phyloP scores from a whole-genome alignment of 2,888 invertebrate species.

The Lithophane semibrunnea region DNA sequence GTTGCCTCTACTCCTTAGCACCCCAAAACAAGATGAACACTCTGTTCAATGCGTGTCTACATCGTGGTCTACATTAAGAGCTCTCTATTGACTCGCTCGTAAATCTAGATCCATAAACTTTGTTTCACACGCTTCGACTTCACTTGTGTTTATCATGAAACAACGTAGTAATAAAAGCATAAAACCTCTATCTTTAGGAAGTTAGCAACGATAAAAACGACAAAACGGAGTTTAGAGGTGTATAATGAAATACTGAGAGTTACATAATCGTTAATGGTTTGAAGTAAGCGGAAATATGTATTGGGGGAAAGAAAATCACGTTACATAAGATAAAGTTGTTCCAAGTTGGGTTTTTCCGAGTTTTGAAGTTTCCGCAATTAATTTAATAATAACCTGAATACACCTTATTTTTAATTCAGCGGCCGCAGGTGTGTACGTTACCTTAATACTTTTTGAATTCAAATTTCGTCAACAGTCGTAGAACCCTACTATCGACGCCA shows the following conservation, averaged over 20 bases:
- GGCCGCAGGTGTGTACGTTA: background rate
- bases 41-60: constrained; percentile 45
- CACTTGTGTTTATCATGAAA: constrained; percentile 47
- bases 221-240: constrained; percentile 31
- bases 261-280: constrained; percentile 30
- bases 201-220: constrained; percentile 29
- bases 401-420: constrained; percentile 12
- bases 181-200: constrained; percentile 37
- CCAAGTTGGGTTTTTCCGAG: constrained; percentile 10
- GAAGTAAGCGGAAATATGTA: constrained; percentile 28
- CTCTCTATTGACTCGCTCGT: constrained; percentile 62
- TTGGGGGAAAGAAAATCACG: constrained; percentile 38
- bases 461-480: background rate
- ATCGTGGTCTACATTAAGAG: constrained; percentile 46
- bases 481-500: background rate
- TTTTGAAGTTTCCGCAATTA: constrained; percentile 13
- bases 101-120: constrained; percentile 61
- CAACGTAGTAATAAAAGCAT: constrained; percentile 34
- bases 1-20: constrained; percentile 54
- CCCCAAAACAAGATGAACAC: constrained; percentile 61
- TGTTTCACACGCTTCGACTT: constrained; percentile 57
- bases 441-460: background rate
- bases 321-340: constrained; percentile 32
- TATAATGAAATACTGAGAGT: constrained; percentile 28
- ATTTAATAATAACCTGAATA: constrained; percentile 20